These are phyloP conservation scores for Wasmannia auropunctata DNA, from an alignment of 1,140 invertebrate species.

Conservation along the genomic window DNA sequence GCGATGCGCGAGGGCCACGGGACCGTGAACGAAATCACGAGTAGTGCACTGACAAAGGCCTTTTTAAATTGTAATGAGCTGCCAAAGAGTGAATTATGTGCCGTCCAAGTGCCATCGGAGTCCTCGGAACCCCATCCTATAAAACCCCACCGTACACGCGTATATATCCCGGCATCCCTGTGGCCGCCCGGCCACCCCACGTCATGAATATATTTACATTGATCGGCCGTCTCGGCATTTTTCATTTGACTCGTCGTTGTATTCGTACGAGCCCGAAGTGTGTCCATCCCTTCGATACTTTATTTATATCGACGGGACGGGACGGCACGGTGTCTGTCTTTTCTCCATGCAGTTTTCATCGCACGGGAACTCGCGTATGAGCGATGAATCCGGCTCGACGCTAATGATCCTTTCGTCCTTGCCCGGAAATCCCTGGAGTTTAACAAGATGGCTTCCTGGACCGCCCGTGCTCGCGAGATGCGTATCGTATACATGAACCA, in stretches of 20 bases:
- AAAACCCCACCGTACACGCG: constrained; percentile 57
- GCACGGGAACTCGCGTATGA: constrained; percentile 50
- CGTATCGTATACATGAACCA: background rate
- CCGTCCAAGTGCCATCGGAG: constrained; percentile 82
- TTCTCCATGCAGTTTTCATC: constrained; percentile 67
- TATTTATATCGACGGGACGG: constrained; percentile 75
- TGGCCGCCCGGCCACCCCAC: constrained; percentile 81
- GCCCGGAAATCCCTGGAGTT: constrained; percentile 37
- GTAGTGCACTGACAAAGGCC: constrained; percentile 77
- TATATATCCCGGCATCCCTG: constrained; percentile 70
- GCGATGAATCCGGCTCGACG: constrained; percentile 41
- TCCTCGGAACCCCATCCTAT: constrained; percentile 72
- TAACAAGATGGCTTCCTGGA: constrained; percentile 37
- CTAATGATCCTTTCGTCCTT: constrained; percentile 66
- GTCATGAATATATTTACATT: constrained; percentile 86
- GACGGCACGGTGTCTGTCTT: constrained; percentile 71
- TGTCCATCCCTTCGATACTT: constrained; percentile 73
- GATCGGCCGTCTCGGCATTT: constrained; percentile 84
- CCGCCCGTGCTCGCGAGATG: background rate
- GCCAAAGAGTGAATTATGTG: constrained; percentile 85
- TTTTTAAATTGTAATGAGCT: constrained; percentile 86
- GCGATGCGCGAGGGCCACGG: constrained; percentile 40
- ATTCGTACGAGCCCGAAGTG: constrained; percentile 69
- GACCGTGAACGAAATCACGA: constrained; percentile 71
- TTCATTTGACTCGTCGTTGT: constrained; percentile 82